Percentiles rank a stretch among this genome's conserved stretches.
Conservation (phyloP, 2,797 vertebrate species). For the Lateolabrax maculatus region DNA sequence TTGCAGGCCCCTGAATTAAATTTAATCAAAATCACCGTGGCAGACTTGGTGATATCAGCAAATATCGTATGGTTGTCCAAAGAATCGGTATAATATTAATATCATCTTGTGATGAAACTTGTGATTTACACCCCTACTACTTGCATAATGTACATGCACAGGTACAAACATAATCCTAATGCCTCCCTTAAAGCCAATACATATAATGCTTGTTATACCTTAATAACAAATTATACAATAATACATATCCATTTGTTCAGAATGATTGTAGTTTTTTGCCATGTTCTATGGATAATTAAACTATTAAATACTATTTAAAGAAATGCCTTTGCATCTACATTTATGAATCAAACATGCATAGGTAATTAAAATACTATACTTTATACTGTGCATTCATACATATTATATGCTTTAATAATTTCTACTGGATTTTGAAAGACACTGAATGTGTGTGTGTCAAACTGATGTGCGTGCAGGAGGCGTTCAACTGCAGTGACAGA, state of each 20-base stretch:
- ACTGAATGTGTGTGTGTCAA: not conserved
- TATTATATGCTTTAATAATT: not conserved
- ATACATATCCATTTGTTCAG: too few species aligned
- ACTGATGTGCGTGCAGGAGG: constrained; percentile 7
- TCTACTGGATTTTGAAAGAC: not conserved
- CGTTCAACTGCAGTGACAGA: constrained; percentile 1
- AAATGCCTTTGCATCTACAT: not conserved
- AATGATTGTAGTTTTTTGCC: not conserved
- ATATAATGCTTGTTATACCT: too few species aligned
- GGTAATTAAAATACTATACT: not conserved
- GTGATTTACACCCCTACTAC: too few species aligned
- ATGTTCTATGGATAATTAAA: not conserved
- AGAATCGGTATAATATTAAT: too few species aligned
- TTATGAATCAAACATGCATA: not conserved
- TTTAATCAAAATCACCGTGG: too few species aligned
- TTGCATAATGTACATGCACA: not conserved
- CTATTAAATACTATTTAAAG: not conserved
- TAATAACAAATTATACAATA: too few species aligned
- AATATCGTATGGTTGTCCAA: too few species aligned
- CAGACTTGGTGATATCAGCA: too few species aligned
- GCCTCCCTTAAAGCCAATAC: not conserved
- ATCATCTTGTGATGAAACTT: too few species aligned
- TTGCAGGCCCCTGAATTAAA: too few species aligned
- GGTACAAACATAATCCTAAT: not conserved
- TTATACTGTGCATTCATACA: not conserved